Evolutionary conservation across 1,140 invertebrate genomes (phyloP).

Genomic region (Caerostris extrusa): DNA sequence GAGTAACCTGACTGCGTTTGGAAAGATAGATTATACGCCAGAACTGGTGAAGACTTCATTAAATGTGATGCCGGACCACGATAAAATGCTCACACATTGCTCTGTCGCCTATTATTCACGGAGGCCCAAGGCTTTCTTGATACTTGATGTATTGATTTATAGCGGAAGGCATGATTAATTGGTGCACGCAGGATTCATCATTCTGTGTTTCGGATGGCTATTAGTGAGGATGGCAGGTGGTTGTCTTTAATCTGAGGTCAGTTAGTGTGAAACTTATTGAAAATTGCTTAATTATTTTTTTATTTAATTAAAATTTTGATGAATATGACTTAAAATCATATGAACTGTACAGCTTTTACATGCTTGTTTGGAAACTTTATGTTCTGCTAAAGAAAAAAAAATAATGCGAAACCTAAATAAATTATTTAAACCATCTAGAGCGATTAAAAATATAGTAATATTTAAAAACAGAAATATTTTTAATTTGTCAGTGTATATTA

Average conservation of each 20-base stretch:
- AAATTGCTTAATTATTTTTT: neutral
- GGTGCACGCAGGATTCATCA: neutral
- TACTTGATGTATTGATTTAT: constrained; percentile 17
- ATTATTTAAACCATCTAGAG: neutral
- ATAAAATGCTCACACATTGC: neutral
- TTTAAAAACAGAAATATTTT: no score
- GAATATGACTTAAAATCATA: neutral
- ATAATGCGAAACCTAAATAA: neutral
- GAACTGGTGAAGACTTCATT: neutral
- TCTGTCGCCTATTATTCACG: constrained; percentile 1
- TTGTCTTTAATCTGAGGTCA: constrained; percentile 5
- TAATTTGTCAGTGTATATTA: no score
- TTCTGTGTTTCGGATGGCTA: neutral
- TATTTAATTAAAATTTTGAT: neutral
- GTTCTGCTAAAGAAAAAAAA: neutral
- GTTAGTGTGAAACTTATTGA: neutral
- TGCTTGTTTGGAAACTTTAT: neutral
- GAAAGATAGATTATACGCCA: constrained; percentile 1
- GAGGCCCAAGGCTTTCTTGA: neutral
- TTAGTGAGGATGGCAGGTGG: neutral
- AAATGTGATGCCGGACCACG: constrained; percentile 1
- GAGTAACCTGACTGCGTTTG: neutral
- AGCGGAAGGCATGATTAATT: neutral
- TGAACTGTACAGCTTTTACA: neutral
- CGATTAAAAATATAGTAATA: neutral